Conservation (phyloP, 1,140 invertebrate genomes). For the Apis cerana region DNA sequence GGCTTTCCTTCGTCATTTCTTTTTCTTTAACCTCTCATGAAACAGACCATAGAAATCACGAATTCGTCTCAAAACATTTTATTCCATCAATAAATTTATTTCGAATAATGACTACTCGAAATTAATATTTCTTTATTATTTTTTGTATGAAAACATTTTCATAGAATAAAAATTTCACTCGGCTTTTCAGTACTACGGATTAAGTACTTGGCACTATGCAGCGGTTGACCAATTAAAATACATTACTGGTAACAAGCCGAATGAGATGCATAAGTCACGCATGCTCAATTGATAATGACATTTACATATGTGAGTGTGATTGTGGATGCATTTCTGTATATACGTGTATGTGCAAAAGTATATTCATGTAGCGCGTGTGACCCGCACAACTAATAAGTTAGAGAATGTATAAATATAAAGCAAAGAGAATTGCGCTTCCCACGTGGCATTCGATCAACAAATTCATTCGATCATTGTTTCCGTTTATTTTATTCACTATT, state of each 20-base stretch:
- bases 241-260: constrained; percentile 78
- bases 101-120: background rate
- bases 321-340: background rate
- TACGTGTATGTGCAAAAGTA: background rate
- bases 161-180: background rate
- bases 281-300: constrained; percentile 68
- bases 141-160: background rate
- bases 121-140: background rate
- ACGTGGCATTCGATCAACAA: constrained; percentile 28
- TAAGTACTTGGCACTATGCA: constrained; percentile 41
- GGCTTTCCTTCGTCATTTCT: constrained; percentile 12
- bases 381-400: constrained; percentile 38
- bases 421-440: constrained; percentile 14
- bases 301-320: constrained; percentile 42
- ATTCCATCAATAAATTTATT: background rate
- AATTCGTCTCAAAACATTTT: background rate
- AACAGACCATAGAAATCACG: constrained; percentile 22
- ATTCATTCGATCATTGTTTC: background rate
- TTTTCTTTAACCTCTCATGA: background rate
- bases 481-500: background rate
- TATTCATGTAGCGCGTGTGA: constrained; percentile 30
- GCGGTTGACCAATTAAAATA: constrained; percentile 77
- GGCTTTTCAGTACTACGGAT: constrained; percentile 26
- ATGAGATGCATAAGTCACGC: constrained; percentile 74
- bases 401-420: constrained; percentile 4